Conservation (phyloP, 23 tunicate genomes). For the Trididemnum clinides region DNA sequence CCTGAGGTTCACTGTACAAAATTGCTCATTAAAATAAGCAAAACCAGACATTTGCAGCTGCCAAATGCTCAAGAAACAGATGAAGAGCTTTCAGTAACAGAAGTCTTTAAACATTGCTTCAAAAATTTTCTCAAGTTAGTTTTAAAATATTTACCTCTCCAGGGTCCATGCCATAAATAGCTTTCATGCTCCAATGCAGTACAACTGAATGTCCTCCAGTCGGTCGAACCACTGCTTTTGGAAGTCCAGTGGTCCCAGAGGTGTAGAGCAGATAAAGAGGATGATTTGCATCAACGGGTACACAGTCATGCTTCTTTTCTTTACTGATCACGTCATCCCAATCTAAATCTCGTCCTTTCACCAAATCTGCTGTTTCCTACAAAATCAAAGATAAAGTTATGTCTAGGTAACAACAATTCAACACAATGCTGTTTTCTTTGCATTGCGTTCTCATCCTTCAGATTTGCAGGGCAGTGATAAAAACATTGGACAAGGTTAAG, state of each 20-base stretch:
- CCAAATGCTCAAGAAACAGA: too few species aligned
- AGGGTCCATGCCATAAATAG: slow-evolving; percentile 86
- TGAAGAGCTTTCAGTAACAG: too few species aligned
- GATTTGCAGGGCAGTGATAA: background rate
- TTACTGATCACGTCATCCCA: slow-evolving; percentile 65
- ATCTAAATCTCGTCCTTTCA: slow-evolving; percentile 45
- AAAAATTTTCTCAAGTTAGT: too few species aligned
- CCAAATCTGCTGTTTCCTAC: slow-evolving; percentile 57
- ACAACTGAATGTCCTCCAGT: slow-evolving; percentile 85
- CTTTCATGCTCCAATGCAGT: slow-evolving; percentile 89
- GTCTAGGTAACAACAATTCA: too few species aligned
- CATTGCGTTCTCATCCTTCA: too few species aligned
- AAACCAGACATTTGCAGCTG: too few species aligned
- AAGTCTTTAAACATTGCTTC: too few species aligned
- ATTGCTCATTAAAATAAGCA: too few species aligned
- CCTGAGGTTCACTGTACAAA: too few species aligned
- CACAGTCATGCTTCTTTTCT: slow-evolving; percentile 78
- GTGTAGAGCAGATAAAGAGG: slow-evolving; percentile 92
- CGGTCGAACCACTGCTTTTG: slow-evolving; percentile 92
- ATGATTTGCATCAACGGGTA: slow-evolving; percentile 92
- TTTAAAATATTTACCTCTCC: slow-evolving; percentile 84
- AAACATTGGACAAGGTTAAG: background rate
- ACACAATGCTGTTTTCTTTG: too few species aligned
- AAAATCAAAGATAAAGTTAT: too few species aligned
- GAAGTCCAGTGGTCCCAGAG: slow-evolving; percentile 91